phyloP scores from a whole-genome alignment of 1,140 invertebrate species.

The Euwallacea fornicatus region DNA sequence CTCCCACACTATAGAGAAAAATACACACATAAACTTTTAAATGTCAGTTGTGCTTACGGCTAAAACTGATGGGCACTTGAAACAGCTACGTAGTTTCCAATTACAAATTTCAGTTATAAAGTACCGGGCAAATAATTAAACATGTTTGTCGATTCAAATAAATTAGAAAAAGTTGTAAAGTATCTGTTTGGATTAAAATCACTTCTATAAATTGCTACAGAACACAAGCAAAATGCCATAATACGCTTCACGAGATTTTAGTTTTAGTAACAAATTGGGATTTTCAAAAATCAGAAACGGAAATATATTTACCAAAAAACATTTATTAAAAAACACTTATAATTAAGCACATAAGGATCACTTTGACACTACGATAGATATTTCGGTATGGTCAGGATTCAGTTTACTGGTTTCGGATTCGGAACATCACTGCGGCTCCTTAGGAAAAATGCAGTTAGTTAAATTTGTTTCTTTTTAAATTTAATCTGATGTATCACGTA shows the following conservation, averaged over 20 bases:
- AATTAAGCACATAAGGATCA: slow-evolving; percentile 37
- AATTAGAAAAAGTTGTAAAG: too few species aligned
- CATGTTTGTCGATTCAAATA: too few species aligned
- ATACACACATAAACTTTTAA: background rate
- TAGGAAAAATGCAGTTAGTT: slow-evolving; percentile 38
- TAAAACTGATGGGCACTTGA: background rate
- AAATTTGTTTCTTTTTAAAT: background rate
- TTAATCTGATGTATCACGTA: too few species aligned
- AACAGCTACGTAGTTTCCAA: background rate
- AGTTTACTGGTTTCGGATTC: slow-evolving; percentile 46
- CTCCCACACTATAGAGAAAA: slow-evolving; percentile 72
- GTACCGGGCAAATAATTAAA: too few species aligned
- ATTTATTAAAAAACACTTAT: slow-evolving; percentile 42
- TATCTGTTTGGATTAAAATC: too few species aligned
- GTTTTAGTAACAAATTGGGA: too few species aligned
- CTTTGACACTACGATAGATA: slow-evolving; percentile 35
- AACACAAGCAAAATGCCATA: too few species aligned
- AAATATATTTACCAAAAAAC: slow-evolving; percentile 37
- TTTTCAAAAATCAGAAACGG: slow-evolving; percentile 3
- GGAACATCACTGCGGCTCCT: slow-evolving; percentile 43
- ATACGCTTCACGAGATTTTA: too few species aligned
- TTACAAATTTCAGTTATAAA: too few species aligned
- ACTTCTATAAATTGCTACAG: too few species aligned
- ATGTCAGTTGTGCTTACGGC: too few species aligned
- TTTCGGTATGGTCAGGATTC: slow-evolving; percentile 41